These are phyloP conservation scores for Stichodactyla helianthus DNA, from an alignment of 64 coral and sea anemone genomes.

Conservation along the genomic window DNA sequence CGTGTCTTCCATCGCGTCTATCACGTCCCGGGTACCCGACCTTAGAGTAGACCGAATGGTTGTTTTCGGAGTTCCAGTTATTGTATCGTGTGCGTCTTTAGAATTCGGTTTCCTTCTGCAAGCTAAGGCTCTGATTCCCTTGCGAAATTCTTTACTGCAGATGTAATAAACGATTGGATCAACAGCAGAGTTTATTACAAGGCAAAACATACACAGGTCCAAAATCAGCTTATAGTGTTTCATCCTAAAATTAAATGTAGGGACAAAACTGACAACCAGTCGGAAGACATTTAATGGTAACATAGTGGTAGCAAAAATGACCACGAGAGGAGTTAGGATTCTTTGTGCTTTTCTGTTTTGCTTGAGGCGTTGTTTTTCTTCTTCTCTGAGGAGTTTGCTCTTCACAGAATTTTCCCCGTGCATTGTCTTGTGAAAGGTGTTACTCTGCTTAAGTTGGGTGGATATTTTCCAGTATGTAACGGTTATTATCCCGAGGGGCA, in stretches of 20 bases:
- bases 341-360: conserved; percentile 51
- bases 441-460: conserved; percentile 20
- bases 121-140: background rate
- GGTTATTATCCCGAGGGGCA: conserved; percentile 26
- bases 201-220: background rate
- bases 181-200: conserved; percentile 33
- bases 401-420: background rate
- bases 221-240: background rate
- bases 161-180: conserved; percentile 44
- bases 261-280: background rate
- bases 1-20: too few species aligned
- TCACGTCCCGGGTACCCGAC: too few species aligned
- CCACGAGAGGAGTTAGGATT: conserved; percentile 44
- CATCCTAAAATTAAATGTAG: background rate
- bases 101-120: background rate
- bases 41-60: too few species aligned
- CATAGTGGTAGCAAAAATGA: conserved; percentile 48
- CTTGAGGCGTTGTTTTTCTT: conserved; percentile 31
- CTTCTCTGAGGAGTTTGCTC: background rate
- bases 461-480: conserved; percentile 37
- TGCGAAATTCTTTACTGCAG: conserved; percentile 35
- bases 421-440: conserved; percentile 10
- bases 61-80: too few species aligned
- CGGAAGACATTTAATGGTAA: conserved; percentile 18
- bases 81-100: background rate